Conservation (phyloP, 1,140 invertebrate genomes). For the Drosophila lacertosa region DNA sequence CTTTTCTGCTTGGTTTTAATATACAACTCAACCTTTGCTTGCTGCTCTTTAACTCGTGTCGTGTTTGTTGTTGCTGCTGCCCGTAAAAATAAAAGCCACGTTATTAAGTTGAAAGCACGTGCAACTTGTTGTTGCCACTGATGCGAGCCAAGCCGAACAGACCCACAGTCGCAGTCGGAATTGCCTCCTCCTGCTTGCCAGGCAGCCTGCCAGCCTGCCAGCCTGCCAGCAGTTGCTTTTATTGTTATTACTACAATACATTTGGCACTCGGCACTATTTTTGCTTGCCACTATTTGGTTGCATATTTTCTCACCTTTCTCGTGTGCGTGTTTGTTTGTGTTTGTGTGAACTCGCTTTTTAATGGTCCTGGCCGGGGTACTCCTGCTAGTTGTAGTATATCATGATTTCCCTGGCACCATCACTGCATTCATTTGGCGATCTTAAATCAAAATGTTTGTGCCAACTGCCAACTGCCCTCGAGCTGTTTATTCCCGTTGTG, state of each 20-base stretch:
- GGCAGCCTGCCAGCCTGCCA: conserved; percentile 11
- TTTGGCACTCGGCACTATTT: conserved; percentile 78
- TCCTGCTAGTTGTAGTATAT: conserved; percentile 49
- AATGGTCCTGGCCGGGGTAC: conserved; percentile 51
- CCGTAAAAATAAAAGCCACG: conserved; percentile 82
- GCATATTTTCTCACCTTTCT: conserved; percentile 74
- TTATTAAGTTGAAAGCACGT: conserved; percentile 83
- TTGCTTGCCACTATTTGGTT: conserved; percentile 64
- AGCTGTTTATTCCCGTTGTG: conserved; percentile 8
- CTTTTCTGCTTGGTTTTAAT: conserved; percentile 52
- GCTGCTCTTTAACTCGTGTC: conserved; percentile 35
- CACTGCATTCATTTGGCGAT: conserved; percentile 66
- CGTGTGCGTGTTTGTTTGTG: conserved; percentile 4
- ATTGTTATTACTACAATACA: conserved; percentile 82
- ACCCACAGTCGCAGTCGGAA: conserved; percentile 6
- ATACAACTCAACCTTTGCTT: conserved; percentile 57
- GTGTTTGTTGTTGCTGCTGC: conserved; percentile 26
- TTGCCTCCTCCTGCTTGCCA: conserved; percentile 15
- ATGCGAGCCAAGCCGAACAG: conserved; percentile 17
- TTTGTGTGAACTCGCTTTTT: conserved; percentile 48
- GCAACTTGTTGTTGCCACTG: conserved; percentile 75
- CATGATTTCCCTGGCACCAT: conserved; percentile 65
- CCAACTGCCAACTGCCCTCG: conserved; percentile 9
- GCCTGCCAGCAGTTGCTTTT: conserved; percentile 75
- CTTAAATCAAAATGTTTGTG: conserved; percentile 68